Percentiles rank a stretch among this genome's conserved stretches.
Conservation (phyloP, 2,113 vertebrate genomes). For the Brachionichthys hirsutus region DNA sequence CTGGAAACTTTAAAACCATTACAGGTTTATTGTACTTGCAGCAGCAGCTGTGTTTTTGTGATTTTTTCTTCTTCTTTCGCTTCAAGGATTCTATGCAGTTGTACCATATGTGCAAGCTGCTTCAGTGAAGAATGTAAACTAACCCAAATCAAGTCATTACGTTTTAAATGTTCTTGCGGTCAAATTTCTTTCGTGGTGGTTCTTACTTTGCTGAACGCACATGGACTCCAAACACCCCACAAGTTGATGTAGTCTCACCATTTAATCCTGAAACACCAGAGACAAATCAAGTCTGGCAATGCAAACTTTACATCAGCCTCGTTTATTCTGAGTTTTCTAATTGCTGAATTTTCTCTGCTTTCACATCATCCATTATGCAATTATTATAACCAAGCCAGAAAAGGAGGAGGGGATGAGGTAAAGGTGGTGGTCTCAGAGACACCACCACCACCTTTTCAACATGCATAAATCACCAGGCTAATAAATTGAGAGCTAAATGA, state of each 20-base stretch:
- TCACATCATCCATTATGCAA: slow-evolving; percentile 87
- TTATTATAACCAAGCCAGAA: slow-evolving; percentile 75
- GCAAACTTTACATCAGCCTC: slow-evolving; percentile 40
- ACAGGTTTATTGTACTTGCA: too few relatives aligned
- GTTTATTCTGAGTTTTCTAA: slow-evolving; percentile 52
- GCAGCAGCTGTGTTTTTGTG: too few relatives aligned
- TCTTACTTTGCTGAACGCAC: slow-evolving; percentile 10
- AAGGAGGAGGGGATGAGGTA: slow-evolving; percentile 64
- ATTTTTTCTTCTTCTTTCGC: too few relatives aligned
- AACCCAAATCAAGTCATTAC: not conserved
- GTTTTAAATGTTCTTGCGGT: not conserved
- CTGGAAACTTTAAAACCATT: not conserved
- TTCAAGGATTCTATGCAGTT: not conserved
- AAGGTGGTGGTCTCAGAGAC: slow-evolving; percentile 74
- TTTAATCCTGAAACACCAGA: slow-evolving; percentile 39
- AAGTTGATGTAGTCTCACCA: slow-evolving; percentile 10
- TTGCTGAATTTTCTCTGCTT: slow-evolving; percentile 76
- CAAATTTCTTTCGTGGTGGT: not conserved
- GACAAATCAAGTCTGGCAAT: slow-evolving; percentile 54
- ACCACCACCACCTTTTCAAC: slow-evolving; percentile 83
- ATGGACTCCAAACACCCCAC: not conserved
- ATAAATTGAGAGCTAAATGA: slow-evolving; percentile 81
- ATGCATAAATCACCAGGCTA: slow-evolving; percentile 88
- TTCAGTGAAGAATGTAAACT: not conserved
- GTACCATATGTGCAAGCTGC: not conserved